Percentiles rank a stretch among this genome's conserved stretches.
Evolutionary conservation across 1,140 invertebrate genomes (phyloP).

Genomic region (Vanessa atalanta): DNA sequence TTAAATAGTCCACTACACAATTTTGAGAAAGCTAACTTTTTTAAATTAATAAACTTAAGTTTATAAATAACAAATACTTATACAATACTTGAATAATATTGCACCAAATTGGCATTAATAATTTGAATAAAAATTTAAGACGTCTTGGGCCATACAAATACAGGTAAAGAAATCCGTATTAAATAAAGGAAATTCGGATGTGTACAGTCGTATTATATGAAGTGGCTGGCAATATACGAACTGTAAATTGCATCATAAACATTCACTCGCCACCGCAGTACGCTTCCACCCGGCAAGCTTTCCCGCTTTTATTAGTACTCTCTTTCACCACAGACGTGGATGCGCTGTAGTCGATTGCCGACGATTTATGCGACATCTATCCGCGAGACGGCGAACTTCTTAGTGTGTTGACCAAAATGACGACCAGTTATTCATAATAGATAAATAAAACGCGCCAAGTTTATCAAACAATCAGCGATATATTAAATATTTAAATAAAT

Average conservation of each 20-base stretch:
- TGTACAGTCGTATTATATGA: slow-evolving; percentile 60
- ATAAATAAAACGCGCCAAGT: too few species aligned
- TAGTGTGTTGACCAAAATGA: slow-evolving; percentile 2
- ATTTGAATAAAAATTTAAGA: background rate
- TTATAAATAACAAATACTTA: background rate
- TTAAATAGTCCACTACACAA: background rate
- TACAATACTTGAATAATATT: background rate
- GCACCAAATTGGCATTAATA: background rate
- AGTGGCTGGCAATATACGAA: slow-evolving; percentile 67
- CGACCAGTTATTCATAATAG: background rate
- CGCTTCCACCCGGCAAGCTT: slow-evolving; percentile 36
- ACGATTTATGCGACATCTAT: slow-evolving; percentile 59
- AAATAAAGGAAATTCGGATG: slow-evolving; percentile 51
- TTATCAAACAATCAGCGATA: too few species aligned
- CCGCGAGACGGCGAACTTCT: slow-evolving; percentile 48
- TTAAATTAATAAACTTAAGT: background rate
- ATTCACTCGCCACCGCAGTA: slow-evolving; percentile 48
- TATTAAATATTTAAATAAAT: too few species aligned
- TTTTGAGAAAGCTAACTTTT: background rate
- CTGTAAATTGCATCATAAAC: slow-evolving; percentile 77
- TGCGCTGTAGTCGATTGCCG: slow-evolving; percentile 32
- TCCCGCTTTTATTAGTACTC: slow-evolving; percentile 52
- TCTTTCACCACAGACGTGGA: background rate
- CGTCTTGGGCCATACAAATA: slow-evolving; percentile 5
- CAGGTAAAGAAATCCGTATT: slow-evolving; percentile 8